Conservation (phyloP, 2,888 invertebrate genomes). For the Timandra comae region DNA sequence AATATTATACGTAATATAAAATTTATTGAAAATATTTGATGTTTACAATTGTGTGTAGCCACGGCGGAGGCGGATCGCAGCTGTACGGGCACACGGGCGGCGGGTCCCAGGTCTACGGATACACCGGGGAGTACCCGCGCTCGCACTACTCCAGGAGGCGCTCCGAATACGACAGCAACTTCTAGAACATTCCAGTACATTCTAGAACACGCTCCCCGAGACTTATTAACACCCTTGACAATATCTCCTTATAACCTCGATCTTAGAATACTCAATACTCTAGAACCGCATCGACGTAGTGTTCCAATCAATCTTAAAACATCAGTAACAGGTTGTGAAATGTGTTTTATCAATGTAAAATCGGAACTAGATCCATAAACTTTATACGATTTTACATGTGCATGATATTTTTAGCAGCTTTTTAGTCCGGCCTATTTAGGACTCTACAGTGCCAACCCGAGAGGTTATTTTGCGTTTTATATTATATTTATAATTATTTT, state of each 20-base stretch:
- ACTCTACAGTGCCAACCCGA: slow-evolving; percentile 55
- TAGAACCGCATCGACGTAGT: slow-evolving; percentile 36
- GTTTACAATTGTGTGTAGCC: too few relatives aligned
- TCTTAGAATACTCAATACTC: slow-evolving; percentile 36
- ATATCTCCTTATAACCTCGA: slow-evolving; percentile 63
- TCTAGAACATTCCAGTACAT: slow-evolving; percentile 65
- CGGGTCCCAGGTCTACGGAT: slow-evolving; percentile 75
- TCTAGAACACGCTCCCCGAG: slow-evolving; percentile 35
- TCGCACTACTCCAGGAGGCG: slow-evolving; percentile 79
- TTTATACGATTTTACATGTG: slow-evolving; percentile 52
- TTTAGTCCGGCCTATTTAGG: slow-evolving; percentile 67
- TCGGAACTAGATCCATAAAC: slow-evolving; percentile 37
- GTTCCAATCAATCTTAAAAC: slow-evolving; percentile 37
- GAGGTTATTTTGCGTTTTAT: slow-evolving; percentile 44
- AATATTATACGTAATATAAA: too few relatives aligned
- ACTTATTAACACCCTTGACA: slow-evolving; percentile 57
- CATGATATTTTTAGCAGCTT: slow-evolving; percentile 57
- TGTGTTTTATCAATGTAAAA: slow-evolving; percentile 43
- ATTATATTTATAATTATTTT: slow-evolving; percentile 33
- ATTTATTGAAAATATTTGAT: too few relatives aligned
- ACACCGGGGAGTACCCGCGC: slow-evolving; percentile 64
- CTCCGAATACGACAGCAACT: slow-evolving; percentile 88
- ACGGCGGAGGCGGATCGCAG: slow-evolving; percentile 76
- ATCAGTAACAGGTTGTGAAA: slow-evolving; percentile 68
- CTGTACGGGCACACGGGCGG: slow-evolving; percentile 80